Conservation (phyloP, 2,113 vertebrate species). For the Apteryx mantelli region DNA sequence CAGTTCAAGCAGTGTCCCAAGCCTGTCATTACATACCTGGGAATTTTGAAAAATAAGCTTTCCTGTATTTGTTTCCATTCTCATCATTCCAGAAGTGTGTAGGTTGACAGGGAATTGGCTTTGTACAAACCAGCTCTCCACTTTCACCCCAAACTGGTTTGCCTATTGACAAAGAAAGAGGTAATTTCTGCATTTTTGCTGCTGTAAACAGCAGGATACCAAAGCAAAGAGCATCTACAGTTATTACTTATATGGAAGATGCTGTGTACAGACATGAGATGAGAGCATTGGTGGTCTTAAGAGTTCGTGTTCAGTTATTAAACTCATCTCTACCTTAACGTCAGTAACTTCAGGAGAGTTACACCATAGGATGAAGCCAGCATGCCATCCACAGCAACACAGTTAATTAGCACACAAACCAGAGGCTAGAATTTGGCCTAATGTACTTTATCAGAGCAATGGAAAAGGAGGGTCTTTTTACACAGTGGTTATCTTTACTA, state of each 20-base stretch:
- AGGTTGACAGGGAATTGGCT: constrained; percentile 94
- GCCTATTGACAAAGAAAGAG: constrained; percentile 71
- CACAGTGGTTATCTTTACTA: background rate
- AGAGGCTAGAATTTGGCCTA: background rate
- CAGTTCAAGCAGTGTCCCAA: background rate
- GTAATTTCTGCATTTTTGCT: background rate
- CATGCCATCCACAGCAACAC: background rate
- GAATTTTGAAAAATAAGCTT: constrained; percentile 94
- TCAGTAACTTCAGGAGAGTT: background rate
- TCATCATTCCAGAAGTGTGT: constrained; percentile 98
- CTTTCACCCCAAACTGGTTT: constrained; percentile 93
- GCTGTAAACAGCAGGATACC: background rate
- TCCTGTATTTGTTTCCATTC: constrained; percentile 91
- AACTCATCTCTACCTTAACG: background rate
- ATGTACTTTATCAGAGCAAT: background rate
- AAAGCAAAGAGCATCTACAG: background rate
- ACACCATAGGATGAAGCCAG: background rate
- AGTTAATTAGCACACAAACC: background rate
- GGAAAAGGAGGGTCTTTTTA: background rate
- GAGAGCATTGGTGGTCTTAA: background rate
- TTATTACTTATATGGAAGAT: background rate
- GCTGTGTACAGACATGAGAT: background rate
- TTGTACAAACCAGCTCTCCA: constrained; percentile 94
- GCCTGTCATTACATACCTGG: constrained; percentile 76
- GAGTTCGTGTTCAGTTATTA: background rate